phyloP scores from a whole-genome alignment of 2,888 invertebrate genomes.

The Pristionchus arcanus region DNA sequence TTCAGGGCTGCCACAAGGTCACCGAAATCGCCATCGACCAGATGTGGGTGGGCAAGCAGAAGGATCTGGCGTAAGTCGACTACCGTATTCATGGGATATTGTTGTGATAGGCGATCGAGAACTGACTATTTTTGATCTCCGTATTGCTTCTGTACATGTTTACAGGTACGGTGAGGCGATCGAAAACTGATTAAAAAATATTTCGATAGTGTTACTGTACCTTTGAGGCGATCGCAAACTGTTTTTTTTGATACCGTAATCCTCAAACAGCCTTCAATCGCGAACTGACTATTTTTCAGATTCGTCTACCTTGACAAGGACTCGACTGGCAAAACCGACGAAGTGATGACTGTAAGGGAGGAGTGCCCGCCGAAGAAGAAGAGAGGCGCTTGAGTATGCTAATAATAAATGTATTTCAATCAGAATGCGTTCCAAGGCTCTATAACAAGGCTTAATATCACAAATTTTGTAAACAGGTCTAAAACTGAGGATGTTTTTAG shows the following conservation, averaged over 20 bases:
- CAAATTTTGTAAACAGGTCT: too few relatives aligned
- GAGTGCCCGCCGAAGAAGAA: slow-evolving; percentile 24
- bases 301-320: slow-evolving; percentile 20
- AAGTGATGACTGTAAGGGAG: not conserved
- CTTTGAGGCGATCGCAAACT: not conserved
- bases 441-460: too few relatives aligned
- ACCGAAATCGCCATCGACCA: slow-evolving; percentile 25
- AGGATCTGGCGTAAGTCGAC: slow-evolving; percentile 35
- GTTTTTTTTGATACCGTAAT: not conserved
- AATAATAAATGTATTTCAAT: not conserved
- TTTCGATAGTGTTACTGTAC: too few relatives aligned
- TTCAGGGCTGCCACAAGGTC: slow-evolving; percentile 18
- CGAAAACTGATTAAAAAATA: not conserved
- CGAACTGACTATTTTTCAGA: not conserved
- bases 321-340: not conserved
- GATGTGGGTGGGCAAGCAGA: slow-evolving; percentile 40
- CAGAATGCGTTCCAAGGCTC: too few relatives aligned
- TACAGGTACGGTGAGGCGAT: too few relatives aligned
- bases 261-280: not conserved
- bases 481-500: too few relatives aligned
- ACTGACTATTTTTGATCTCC: not conserved
- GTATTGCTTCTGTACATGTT: not conserved
- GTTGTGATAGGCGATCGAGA: not conserved
- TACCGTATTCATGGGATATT: not conserved
- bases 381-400: not conserved